A percentile compares a stretch with the other conserved stretches of the same genome.
phyloP scores from a whole-genome alignment of 1,140 invertebrate species.

The Drosophila lini region DNA sequence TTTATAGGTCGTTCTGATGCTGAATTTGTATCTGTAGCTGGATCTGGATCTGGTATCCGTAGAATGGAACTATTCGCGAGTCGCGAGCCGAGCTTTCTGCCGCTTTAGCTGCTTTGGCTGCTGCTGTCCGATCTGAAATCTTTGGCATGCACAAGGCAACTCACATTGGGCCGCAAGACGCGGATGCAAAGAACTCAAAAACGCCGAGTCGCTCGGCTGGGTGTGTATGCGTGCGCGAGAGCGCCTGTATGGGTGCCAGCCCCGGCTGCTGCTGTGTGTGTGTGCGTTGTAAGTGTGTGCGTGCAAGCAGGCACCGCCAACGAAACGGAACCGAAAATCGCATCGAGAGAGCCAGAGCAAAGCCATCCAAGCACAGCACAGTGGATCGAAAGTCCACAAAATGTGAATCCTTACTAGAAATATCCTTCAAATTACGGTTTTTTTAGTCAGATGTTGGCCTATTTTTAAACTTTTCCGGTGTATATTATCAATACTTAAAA shows the following conservation, averaged over 20 bases:
- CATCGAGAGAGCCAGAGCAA: constrained; percentile 50
- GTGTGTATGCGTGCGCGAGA: constrained; percentile 23
- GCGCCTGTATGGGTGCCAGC: constrained; percentile 26
- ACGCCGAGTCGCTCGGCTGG: constrained; percentile 39
- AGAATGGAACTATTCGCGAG: constrained; percentile 32
- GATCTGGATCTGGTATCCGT: constrained; percentile 20
- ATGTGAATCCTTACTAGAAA: neutral
- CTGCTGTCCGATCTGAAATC: constrained; percentile 76
- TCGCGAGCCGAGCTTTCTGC: constrained; percentile 54
- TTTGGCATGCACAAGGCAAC: constrained; percentile 80
- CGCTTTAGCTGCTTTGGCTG: constrained; percentile 50
- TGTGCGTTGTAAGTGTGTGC: constrained; percentile 60
- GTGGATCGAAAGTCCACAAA: constrained; percentile 10
- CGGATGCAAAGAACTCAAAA: constrained; percentile 80
- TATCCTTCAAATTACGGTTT: neutral
- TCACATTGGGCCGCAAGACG: constrained; percentile 75
- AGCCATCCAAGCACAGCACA: constrained; percentile 23
- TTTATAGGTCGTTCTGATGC: constrained; percentile 5
- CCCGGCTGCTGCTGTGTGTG: constrained; percentile 3
- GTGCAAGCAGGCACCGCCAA: constrained; percentile 55
- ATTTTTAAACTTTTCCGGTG: neutral
- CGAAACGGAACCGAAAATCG: constrained; percentile 61
- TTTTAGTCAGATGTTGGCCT: neutral
- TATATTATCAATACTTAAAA: neutral
- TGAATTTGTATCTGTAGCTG: constrained; percentile 9